Conservation (phyloP, 2,888 invertebrate species). For the Branchipolynoe longqiensis region DNA sequence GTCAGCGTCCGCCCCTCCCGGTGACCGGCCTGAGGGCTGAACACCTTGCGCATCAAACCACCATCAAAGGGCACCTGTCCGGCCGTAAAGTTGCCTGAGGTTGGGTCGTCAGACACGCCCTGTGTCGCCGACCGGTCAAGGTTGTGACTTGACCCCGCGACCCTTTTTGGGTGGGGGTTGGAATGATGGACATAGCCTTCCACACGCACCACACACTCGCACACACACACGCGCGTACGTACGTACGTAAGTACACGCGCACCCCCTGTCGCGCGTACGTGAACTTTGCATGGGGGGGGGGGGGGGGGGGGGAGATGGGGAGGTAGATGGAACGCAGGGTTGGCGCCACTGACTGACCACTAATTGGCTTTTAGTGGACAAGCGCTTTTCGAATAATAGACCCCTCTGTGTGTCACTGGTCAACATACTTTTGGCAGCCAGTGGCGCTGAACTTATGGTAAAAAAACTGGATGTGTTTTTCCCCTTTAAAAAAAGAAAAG, state of each 20-base stretch:
- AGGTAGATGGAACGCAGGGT: background rate
- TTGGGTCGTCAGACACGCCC: background rate
- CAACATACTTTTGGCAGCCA: conserved; percentile 2
- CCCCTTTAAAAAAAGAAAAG: too few relatives aligned
- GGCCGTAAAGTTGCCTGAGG: background rate
- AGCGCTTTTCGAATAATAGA: background rate
- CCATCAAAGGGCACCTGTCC: conserved; percentile 29
- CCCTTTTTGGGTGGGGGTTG: background rate
- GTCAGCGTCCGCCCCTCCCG: background rate
- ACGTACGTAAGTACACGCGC: too few relatives aligned
- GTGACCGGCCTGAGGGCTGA: background rate
- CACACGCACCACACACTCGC: too few relatives aligned
- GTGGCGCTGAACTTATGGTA: background rate
- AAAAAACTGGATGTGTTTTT: too few relatives aligned
- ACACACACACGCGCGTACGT: too few relatives aligned
- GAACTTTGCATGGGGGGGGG: too few relatives aligned
- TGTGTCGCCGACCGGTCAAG: background rate
- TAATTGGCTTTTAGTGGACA: conserved; percentile 48
- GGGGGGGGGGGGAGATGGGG: background rate
- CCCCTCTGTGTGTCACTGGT: background rate
- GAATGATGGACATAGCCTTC: background rate
- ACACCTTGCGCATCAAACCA: background rate
- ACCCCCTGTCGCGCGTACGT: too few relatives aligned
- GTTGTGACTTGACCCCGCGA: background rate
- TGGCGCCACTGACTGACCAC: background rate